Evolutionary conservation across 2,113 vertebrate species (phyloP), one percentile per base, ranked within the genome.

Genomic region (Gobius niger): DNA sequence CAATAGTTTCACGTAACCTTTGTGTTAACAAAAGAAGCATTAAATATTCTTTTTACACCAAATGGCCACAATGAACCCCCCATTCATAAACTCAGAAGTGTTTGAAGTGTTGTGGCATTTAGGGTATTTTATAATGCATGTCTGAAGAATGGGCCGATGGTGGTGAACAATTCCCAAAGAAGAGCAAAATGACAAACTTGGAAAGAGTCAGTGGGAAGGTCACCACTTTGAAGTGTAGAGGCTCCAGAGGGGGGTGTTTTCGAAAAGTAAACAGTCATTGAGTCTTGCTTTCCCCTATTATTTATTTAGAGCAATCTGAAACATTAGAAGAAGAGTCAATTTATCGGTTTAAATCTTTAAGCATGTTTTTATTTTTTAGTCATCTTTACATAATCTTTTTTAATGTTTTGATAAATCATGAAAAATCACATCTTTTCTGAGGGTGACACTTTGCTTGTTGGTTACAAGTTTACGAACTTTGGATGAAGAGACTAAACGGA

Each of bases 11-110:
- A 67, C 78, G 70, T 77, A 82, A 87, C 85, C 86, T 87, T 88
- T 83, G 44, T 70, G 68, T 77, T 66, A 44, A 75, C 81, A 85
- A 86, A 86, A 75, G 68, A 79, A 76, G 63, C 75, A 78, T 85
- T 44, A 69, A 54, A 44, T 69, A 87, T 85, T 80, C 78, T 75
- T 56, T 87, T 82, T 83, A 51, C 76, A 19, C 54, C 65, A 65
- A 9, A 62, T 60, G 57, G 57, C 57, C 34, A 44, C 54, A 60
- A 13, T n/a, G 4, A 4, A 40, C 5, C 34, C 57, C 12, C 13
- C 42, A 14, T 60, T 60, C 14, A 44, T 42, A 60, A 42, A 60
- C 57, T 60, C 57, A 44, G 57, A 42, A 0, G 24, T 1, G 2
- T 16, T 44, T 14, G 7, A 5, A 15, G 56, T 1, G 7, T 46